These are phyloP conservation scores for Hetaerina titia DNA, from an alignment of 2,888 invertebrate species.

Conservation along the genomic window DNA sequence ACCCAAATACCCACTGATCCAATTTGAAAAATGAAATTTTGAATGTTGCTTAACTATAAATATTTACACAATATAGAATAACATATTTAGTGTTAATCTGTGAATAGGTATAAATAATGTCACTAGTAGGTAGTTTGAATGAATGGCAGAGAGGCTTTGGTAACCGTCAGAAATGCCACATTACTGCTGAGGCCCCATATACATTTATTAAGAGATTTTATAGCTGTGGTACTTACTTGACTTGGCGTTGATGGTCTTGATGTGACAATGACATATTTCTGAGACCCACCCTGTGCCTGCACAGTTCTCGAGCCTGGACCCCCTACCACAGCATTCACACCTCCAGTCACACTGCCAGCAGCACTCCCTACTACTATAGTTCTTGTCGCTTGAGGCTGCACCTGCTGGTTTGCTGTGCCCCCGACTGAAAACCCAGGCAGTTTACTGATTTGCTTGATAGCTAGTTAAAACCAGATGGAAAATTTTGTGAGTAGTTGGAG, in stretches of 20 bases:
- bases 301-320: constrained; percentile 73
- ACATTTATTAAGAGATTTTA: not conserved
- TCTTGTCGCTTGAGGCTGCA: constrained; percentile 75
- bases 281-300: constrained; percentile 71
- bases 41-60: too few species aligned
- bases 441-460: constrained; percentile 67
- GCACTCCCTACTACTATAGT: constrained; percentile 78
- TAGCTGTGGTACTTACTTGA: constrained; percentile 69
- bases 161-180: not conserved
- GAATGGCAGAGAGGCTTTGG: not conserved
- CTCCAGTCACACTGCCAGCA: constrained; percentile 71
- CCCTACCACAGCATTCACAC: constrained; percentile 55
- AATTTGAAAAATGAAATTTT: too few species aligned
- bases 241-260: constrained; percentile 77
- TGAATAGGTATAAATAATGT: too few species aligned
- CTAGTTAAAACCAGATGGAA: constrained; percentile 63
- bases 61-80: too few species aligned
- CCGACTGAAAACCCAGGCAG: constrained; percentile 67
- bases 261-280: constrained; percentile 79
- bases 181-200: not conserved
- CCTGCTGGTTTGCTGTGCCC: constrained; percentile 68
- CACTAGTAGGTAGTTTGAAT: not conserved
- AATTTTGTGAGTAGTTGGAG: constrained; percentile 56
- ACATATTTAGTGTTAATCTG: too few species aligned
- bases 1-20: too few species aligned